A percentile compares a stretch with the other conserved stretches of the same genome.
These are phyloP conservation scores for Erythrocercus mccallii DNA, from an alignment of 2,113 vertebrate genomes.

Conservation along the genomic window DNA sequence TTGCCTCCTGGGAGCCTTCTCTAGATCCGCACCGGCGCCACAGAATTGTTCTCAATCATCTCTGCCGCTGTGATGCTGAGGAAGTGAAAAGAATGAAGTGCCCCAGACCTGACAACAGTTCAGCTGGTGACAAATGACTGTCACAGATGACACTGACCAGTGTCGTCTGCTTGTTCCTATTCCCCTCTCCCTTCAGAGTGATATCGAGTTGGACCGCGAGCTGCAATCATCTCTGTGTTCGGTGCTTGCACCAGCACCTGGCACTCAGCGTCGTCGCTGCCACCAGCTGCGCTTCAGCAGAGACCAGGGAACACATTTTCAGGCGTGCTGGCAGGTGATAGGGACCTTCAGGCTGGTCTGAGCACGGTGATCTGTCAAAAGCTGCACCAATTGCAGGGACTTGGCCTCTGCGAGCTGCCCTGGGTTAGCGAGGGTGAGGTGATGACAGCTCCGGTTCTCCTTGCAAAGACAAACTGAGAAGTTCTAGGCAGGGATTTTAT, in stretches of 20 bases:
- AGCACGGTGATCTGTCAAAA: background rate
- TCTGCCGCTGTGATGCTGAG: fast-evolving
- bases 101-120: background rate
- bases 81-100: background rate
- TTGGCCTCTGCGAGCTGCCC: background rate
- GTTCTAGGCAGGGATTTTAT: background rate
- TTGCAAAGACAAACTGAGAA: background rate
- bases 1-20: background rate
- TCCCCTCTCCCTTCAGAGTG: background rate
- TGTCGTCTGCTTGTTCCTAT: background rate
- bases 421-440: background rate
- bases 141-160: background rate
- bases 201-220: background rate
- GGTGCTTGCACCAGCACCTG: background rate
- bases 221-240: background rate
- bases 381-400: background rate
- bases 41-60: background rate
- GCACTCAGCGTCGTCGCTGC: fast-evolving
- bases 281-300: background rate
- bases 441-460: background rate
- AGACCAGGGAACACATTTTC: fast-evolving
- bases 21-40: background rate
- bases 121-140: conserved; percentile 2
- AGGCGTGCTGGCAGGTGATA: background rate
- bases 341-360: background rate